Evolutionary conservation across 35 echinoderm and acorn worm genomes (phyloP).

Genomic region (Eucidaris tribuloides): DNA sequence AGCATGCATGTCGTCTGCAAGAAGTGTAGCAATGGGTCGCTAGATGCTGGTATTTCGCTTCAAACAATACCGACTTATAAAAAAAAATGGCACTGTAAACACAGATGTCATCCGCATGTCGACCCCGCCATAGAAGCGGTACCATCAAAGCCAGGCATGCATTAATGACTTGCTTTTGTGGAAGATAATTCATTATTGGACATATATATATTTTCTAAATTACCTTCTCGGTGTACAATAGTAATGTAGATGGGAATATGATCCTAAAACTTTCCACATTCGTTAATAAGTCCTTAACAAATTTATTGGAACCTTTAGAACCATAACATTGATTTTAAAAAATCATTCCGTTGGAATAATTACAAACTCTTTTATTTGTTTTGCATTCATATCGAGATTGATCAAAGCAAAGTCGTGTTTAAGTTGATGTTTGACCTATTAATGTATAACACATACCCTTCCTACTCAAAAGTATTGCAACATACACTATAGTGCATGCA

Average conservation of each 20-base stretch:
- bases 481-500: too few species aligned
- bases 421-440: too few species aligned
- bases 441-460: too few species aligned
- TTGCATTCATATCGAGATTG: too few species aligned
- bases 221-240: not conserved
- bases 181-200: not conserved
- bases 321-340: too few species aligned
- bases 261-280: not conserved
- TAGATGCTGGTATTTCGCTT: not conserved
- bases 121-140: not conserved
- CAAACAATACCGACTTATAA: conserved; percentile 8
- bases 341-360: too few species aligned
- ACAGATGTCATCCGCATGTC: not conserved
- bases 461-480: too few species aligned
- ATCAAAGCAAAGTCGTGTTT: too few species aligned
- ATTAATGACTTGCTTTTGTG: not conserved
- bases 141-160: conserved; percentile 2
- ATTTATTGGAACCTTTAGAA: not conserved
- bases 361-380: too few species aligned
- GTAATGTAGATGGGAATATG: not conserved
- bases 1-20: not conserved
- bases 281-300: not conserved
- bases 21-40: not conserved
- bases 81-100: conserved; percentile 32
- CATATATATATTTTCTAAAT: not conserved